Percentiles rank a stretch among this genome's conserved stretches.
phyloP scores from a whole-genome alignment of 2,888 invertebrate species.

The Watsonalla binaria region DNA sequence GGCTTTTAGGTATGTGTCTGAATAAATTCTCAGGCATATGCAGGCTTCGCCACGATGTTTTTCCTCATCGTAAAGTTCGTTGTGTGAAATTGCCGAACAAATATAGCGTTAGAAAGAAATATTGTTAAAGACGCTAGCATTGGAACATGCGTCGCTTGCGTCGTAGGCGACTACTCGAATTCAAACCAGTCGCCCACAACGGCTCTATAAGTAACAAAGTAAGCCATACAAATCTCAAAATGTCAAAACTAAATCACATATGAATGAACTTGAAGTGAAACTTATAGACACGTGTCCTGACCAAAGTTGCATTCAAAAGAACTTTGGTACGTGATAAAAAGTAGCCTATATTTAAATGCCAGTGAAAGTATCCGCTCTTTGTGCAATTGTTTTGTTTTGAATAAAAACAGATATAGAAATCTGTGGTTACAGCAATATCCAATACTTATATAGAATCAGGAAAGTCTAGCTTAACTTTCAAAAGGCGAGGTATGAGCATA shows the following conservation, averaged over 20 bases:
- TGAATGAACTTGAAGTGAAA: background rate
- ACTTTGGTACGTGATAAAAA: background rate
- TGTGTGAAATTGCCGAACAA: too few species aligned
- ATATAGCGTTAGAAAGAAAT: too few species aligned
- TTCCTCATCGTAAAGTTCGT: too few species aligned
- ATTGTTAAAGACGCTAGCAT: too few species aligned
- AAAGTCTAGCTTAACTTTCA: background rate
- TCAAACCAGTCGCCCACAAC: too few species aligned
- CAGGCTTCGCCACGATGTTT: too few species aligned
- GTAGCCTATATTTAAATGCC: background rate
- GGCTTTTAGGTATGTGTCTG: too few species aligned
- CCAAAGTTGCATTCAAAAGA: background rate
- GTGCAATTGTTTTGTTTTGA: background rate
- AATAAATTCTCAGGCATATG: too few species aligned
- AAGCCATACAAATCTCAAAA: too few species aligned
- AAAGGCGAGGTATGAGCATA: background rate
- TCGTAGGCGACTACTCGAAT: too few species aligned
- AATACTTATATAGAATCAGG: background rate
- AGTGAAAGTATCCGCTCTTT: background rate
- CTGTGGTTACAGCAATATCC: background rate
- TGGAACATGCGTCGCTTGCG: too few species aligned
- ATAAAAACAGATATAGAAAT: background rate
- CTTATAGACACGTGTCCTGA: background rate
- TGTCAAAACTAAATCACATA: background rate
- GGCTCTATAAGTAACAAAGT: too few species aligned